phyloP scores from a whole-genome alignment of 2,888 invertebrate genomes.

The Sesia apiformis region DNA sequence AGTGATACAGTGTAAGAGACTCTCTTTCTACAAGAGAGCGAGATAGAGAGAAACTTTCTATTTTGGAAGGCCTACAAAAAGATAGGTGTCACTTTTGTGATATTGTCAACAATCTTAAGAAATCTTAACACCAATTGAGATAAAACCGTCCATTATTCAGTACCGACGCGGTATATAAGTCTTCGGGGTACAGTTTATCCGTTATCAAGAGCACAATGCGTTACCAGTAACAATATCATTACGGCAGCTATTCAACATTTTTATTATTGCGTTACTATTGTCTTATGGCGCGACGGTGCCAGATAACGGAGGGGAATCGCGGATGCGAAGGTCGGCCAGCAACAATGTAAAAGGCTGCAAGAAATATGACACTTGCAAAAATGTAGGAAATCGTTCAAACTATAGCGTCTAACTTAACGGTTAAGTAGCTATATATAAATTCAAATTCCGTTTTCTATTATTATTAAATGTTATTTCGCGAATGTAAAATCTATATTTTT shows the following conservation, averaged over 20 bases:
- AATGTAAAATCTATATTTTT: background rate
- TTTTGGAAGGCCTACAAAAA: too few relatives aligned
- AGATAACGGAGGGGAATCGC: slow-evolving; percentile 36
- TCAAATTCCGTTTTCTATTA: background rate
- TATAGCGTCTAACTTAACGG: too few relatives aligned
- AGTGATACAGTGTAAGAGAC: too few relatives aligned
- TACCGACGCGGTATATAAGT: slow-evolving; percentile 27
- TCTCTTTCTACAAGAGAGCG: too few relatives aligned
- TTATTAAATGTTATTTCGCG: background rate
- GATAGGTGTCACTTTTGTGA: background rate
- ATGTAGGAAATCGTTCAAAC: too few relatives aligned
- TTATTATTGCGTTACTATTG: slow-evolving; percentile 75
- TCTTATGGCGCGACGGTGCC: slow-evolving; percentile 66
- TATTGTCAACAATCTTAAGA: slow-evolving; percentile 2
- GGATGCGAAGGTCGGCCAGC: background rate
- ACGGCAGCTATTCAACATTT: slow-evolving; percentile 74
- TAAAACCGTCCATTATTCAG: slow-evolving; percentile 25
- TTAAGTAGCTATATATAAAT: background rate
- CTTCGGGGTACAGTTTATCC: slow-evolving; percentile 75
- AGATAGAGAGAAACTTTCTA: too few relatives aligned
- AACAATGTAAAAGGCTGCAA: background rate
- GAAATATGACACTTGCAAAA: background rate
- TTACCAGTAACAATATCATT: slow-evolving; percentile 69
- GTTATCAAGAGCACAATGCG: slow-evolving; percentile 67
- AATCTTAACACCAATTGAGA: slow-evolving; percentile 10